phyloP scores from a whole-genome alignment of 2,113 vertebrate species.

The Peromyscus maniculatus region DNA sequence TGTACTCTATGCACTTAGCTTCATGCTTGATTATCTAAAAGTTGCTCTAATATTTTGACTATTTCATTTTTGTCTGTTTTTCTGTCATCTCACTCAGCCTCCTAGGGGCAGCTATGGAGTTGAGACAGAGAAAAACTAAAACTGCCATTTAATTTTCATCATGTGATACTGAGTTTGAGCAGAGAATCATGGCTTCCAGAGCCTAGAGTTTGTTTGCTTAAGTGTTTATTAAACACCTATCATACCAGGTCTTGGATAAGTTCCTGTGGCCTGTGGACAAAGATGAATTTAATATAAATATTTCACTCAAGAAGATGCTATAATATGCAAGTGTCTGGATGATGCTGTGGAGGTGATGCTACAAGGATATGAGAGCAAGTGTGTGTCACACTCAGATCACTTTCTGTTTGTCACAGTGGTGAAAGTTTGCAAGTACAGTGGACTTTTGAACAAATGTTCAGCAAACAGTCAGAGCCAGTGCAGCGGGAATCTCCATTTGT shows the following conservation, averaged over 20 bases:
- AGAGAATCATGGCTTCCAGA: not conserved
- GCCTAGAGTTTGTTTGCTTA: not conserved
- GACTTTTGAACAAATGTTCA: not conserved
- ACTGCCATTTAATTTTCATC: slow-evolving; percentile 21
- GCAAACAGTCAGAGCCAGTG: not conserved
- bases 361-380: not conserved
- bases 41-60: not conserved
- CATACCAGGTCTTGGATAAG: not conserved
- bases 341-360: not conserved
- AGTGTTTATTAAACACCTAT: slow-evolving; percentile 9
- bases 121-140: not conserved
- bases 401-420: not conserved
- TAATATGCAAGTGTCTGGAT: not conserved
- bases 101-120: not conserved
- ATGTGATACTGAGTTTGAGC: not conserved
- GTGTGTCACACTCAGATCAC: not conserved
- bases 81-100: not conserved
- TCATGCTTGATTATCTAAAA: slow-evolving; percentile 40
- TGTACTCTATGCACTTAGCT: not conserved
- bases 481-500: not conserved
- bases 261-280: not conserved
- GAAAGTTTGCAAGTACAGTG: not conserved
- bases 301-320: not conserved
- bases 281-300: not conserved
- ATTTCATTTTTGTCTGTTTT: not conserved